A percentile compares a stretch with the other conserved stretches of the same genome.
Evolutionary conservation across 1,140 invertebrate genomes (phyloP).

Genomic region (Sweltsa coloradensis): DNA sequence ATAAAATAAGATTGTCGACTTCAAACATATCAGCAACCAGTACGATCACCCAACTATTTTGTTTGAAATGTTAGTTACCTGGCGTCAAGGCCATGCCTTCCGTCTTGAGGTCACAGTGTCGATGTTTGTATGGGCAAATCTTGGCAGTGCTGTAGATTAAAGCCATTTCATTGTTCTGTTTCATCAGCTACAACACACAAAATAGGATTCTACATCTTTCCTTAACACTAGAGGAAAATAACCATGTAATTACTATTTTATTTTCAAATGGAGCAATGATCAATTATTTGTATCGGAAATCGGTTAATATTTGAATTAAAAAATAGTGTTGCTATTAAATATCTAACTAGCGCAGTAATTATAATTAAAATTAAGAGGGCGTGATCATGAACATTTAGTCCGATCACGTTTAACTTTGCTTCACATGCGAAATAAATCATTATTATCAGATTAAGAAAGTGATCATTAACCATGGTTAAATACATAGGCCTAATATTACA

Average conservation of each 20-base stretch:
- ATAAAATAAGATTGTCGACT: not conserved
- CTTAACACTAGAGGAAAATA: not conserved
- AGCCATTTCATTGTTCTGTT: constrained; percentile 25
- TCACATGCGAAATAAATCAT: too few relatives aligned
- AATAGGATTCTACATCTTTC: not conserved
- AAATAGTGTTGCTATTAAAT: not conserved
- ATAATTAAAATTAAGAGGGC: too few relatives aligned
- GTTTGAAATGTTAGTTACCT: constrained; percentile 13
- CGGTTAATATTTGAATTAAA: not conserved
- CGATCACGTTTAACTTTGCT: too few relatives aligned
- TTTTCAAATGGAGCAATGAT: not conserved
- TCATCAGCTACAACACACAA: constrained; percentile 17
- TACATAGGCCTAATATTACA: too few relatives aligned
- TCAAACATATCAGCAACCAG: not conserved
- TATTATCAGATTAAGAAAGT: too few relatives aligned
- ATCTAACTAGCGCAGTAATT: not conserved
- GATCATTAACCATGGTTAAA: too few relatives aligned
- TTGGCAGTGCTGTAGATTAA: constrained; percentile 30
- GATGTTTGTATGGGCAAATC: constrained; percentile 25
- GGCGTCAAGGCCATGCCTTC: constrained; percentile 25
- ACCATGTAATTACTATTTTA: not conserved
- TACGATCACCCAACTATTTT: not conserved
- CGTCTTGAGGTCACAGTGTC: constrained; percentile 21
- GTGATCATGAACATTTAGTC: too few relatives aligned
- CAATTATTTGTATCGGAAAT: not conserved